Percentiles rank a stretch among this genome's conserved stretches.
Conservation (phyloP, 2,113 vertebrate genomes). For the Agelaius phoeniceus region DNA sequence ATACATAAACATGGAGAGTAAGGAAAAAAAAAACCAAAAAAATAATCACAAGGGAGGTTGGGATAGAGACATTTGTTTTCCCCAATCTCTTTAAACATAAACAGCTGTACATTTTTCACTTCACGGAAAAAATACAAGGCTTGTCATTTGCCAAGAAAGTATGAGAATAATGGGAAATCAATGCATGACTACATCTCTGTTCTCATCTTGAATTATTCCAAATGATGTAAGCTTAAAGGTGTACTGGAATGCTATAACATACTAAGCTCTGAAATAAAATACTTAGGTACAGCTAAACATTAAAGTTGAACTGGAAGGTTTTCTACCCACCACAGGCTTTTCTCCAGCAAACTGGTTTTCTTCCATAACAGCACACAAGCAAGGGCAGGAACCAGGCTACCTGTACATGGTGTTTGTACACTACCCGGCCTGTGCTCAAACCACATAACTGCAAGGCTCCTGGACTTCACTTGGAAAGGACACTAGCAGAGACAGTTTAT, state of each 20-base stretch:
- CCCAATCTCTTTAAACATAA: background rate
- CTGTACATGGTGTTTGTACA: rapidly evolving
- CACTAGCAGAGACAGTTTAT: background rate
- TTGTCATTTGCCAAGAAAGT: background rate
- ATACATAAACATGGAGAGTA: background rate
- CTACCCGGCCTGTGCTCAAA: background rate
- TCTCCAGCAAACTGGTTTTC: background rate
- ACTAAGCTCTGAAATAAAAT: background rate
- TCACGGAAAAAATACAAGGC: background rate
- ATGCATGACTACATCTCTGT: conserved; percentile 17
- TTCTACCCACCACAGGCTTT: background rate
- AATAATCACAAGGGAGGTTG: background rate
- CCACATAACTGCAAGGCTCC: background rate
- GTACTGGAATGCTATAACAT: background rate
- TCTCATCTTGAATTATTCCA: conserved; percentile 26
- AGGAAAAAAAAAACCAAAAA: background rate
- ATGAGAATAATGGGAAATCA: conserved; percentile 47
- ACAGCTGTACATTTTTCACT: conserved; percentile 18
- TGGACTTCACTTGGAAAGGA: background rate
- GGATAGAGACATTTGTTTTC: background rate
- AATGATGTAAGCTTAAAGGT: conserved; percentile 12
- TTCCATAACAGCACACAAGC: too few species aligned
- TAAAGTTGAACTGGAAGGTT: background rate
- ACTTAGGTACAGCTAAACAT: background rate
- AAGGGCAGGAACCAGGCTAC: background rate